Evolutionary conservation across 1,140 invertebrate genomes (phyloP).

Genomic region (Campoletis sonorensis): DNA sequence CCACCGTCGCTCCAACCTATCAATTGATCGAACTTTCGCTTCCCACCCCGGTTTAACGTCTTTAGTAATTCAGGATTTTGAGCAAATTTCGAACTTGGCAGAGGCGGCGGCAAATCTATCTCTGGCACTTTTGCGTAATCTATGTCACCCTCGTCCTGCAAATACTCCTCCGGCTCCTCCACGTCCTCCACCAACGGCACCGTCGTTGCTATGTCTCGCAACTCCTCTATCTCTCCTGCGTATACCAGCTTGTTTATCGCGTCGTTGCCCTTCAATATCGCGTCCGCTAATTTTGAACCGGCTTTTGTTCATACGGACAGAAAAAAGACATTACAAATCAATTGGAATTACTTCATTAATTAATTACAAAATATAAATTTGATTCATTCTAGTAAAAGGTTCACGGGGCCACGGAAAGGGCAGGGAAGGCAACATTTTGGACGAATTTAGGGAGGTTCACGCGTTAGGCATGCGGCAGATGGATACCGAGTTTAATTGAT

Average conservation of each 20-base stretch:
- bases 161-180: constrained; percentile 78
- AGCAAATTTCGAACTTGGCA: constrained; percentile 74
- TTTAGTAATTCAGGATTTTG: constrained; percentile 74
- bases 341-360: no score
- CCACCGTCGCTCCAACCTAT: constrained; percentile 71
- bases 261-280: constrained; percentile 85
- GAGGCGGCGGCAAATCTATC: constrained; percentile 70
- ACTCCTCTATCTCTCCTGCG: constrained; percentile 86
- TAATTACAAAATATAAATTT: no score
- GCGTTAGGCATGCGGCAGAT: no score
- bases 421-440: no score
- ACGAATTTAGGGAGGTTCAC: no score
- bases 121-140: constrained; percentile 71
- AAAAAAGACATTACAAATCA: no score
- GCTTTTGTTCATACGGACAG: constrained; percentile 73
- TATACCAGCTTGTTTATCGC: constrained; percentile 86
- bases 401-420: no score
- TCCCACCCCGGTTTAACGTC: constrained; percentile 71
- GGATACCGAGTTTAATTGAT: no score
- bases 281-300: constrained; percentile 84
- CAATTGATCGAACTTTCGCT: constrained; percentile 73
- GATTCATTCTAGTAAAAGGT: no score
- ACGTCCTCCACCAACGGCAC: constrained; percentile 78
- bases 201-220: constrained; percentile 82
- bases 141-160: constrained; percentile 75